A percentile compares a stretch with the other conserved stretches of the same genome.
Evolutionary conservation across 2,113 vertebrate species (phyloP).

Genomic region (Rhinolophus ferrumequinum): DNA sequence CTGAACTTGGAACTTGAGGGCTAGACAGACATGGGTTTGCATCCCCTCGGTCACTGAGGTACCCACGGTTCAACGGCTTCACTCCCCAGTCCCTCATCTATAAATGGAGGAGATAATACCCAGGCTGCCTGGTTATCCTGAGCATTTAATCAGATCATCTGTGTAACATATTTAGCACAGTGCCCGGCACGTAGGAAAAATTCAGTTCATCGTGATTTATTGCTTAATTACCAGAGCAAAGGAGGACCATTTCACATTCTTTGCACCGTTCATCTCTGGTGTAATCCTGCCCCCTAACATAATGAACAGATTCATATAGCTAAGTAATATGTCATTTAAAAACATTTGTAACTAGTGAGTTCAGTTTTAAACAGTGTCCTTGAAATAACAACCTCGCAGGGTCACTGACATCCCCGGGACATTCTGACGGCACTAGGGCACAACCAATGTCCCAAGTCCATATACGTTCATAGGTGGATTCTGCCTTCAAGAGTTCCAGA

Average conservation of each 20-base stretch:
- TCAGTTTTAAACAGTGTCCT: not conserved
- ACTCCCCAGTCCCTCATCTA: not conserved
- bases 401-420: not conserved
- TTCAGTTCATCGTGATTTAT: no score
- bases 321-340: not conserved
- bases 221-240: not conserved
- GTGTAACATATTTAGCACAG: not conserved
- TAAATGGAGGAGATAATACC: not conserved
- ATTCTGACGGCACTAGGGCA: not conserved
- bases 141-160: not conserved
- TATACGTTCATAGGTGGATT: not conserved
- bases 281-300: not conserved
- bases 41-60: no score
- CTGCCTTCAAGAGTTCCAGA: not conserved
- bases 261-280: not conserved
- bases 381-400: not conserved
- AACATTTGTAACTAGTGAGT: not conserved
- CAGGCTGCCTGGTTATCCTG: no score
- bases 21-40: not conserved
- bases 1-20: not conserved
- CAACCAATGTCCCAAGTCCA: not conserved
- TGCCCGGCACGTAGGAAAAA: no score
- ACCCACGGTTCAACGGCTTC: not conserved
- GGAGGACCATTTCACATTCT: not conserved
- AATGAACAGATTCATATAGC: not conserved